phyloP scores from a whole-genome alignment of 1,140 invertebrate species.

The Solen grandis region DNA sequence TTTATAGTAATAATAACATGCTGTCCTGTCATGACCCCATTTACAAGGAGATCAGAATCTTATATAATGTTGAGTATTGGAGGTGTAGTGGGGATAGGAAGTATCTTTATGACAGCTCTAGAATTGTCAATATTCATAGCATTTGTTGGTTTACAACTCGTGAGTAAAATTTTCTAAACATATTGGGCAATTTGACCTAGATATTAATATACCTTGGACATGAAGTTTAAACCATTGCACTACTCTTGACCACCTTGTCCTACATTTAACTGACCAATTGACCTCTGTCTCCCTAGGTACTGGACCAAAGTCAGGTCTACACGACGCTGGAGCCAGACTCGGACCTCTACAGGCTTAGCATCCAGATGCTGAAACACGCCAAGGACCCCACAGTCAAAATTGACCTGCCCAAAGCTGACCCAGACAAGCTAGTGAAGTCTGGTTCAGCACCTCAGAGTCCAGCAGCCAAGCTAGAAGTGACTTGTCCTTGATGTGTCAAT shows the following conservation, averaged over 20 bases:
- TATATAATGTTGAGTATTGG: too few species aligned
- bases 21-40: too few species aligned
- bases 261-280: neutral
- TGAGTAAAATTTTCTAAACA: neutral
- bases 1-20: too few species aligned
- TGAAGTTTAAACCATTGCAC: neutral
- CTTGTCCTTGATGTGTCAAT: too few species aligned
- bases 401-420: too few species aligned
- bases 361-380: conserved; percentile 71
- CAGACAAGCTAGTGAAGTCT: too few species aligned
- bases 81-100: too few species aligned
- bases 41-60: too few species aligned
- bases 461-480: too few species aligned
- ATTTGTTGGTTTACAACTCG: neutral
- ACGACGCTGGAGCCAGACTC: conserved; percentile 69
- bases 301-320: conserved; percentile 69
- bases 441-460: too few species aligned
- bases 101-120: neutral
- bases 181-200: neutral
- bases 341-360: conserved; percentile 75
- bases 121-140: neutral
- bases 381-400: conserved; percentile 35
- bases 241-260: neutral
- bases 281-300: conserved; percentile 59
- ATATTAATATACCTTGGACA: neutral